Percentiles rank a stretch among this genome's conserved stretches.
Conservation (phyloP, 2,797 vertebrate species). For the Hypotaenidia philippensis region DNA sequence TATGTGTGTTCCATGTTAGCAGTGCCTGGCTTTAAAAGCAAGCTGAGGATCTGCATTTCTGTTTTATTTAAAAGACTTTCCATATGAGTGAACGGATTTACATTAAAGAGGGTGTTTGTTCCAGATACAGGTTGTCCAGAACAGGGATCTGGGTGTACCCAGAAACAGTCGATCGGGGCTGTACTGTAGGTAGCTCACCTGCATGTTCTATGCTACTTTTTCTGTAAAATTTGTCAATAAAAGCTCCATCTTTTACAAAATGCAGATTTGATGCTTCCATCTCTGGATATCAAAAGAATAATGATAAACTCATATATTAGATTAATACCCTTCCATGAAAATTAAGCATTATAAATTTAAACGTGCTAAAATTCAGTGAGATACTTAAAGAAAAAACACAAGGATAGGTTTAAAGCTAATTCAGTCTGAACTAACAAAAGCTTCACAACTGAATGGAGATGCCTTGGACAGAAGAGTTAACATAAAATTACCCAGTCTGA, state of each 20-base stretch:
- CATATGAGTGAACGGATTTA: background rate
- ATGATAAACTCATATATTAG: background rate
- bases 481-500: background rate
- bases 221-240: background rate
- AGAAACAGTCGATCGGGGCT: background rate
- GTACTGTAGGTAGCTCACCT: background rate
- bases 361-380: background rate
- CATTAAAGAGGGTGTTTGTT: background rate
- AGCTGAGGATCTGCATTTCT: background rate
- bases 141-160: background rate
- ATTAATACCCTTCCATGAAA: background rate
- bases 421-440: background rate
- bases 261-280: background rate
- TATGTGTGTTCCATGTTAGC: rapidly evolving
- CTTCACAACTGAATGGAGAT: background rate
- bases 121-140: background rate
- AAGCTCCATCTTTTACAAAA: background rate
- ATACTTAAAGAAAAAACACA: background rate
- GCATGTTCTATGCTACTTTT: background rate
- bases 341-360: background rate
- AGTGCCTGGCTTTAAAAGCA: background rate
- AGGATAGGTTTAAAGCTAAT: background rate
- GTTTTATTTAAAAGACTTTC: background rate
- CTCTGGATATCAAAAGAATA: conserved; percentile 1
- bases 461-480: background rate